phyloP scores from a whole-genome alignment of 2,888 invertebrate species.

The Hyalella azteca region DNA sequence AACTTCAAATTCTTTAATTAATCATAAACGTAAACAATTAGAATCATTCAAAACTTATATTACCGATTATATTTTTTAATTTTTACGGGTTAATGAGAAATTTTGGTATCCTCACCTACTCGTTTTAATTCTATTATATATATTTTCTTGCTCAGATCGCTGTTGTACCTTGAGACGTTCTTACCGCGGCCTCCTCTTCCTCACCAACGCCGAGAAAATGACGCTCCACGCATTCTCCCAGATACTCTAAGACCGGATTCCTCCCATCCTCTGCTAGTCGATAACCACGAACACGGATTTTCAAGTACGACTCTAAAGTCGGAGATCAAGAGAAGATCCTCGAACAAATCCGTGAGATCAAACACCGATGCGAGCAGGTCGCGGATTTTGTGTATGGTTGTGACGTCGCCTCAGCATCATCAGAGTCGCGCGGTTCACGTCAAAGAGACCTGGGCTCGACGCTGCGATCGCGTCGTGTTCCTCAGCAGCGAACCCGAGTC shows the following conservation, averaged over 20 bases:
- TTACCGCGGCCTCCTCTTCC: conserved; percentile 37
- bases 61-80: background rate
- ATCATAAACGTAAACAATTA: background rate
- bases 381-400: conserved; percentile 51
- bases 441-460: conserved; percentile 51
- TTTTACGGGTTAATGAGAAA: background rate
- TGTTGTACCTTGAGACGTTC: conserved; percentile 40
- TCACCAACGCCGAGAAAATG: background rate
- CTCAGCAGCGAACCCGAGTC: conserved; percentile 45
- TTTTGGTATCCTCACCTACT: background rate
- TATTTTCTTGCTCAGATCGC: conserved; percentile 23
- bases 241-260: too few species aligned
- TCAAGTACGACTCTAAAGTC: too few species aligned
- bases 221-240: background rate
- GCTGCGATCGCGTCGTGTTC: conserved; percentile 50
- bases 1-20: background rate
- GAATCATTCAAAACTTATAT: background rate
- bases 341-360: too few species aligned
- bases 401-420: conserved; percentile 53
- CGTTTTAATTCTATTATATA: too few species aligned
- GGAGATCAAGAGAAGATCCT: too few species aligned
- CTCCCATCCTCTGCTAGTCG: too few species aligned
- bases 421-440: conserved; percentile 49
- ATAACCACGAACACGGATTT: too few species aligned
- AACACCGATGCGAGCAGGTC: too few species aligned